phyloP scores from a whole-genome alignment of 2,888 invertebrate genomes.

The Leucophenga maculata region DNA sequence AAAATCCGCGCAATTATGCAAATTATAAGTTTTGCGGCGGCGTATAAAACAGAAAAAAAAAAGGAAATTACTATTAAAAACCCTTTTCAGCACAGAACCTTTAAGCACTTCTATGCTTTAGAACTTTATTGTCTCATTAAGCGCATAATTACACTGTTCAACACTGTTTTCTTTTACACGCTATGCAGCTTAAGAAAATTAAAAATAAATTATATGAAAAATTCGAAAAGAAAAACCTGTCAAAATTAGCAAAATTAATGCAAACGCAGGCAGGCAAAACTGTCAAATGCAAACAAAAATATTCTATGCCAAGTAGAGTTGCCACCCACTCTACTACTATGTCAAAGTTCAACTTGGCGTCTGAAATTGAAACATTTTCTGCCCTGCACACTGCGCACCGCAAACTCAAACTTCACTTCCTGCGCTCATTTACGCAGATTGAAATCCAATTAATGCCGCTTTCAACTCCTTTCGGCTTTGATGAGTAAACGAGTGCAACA shows the following conservation, averaged over 20 bases:
- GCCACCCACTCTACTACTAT: background rate
- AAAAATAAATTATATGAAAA: slow-evolving; percentile 25
- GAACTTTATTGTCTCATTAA: slow-evolving; percentile 62
- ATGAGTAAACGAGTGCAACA: slow-evolving; percentile 16
- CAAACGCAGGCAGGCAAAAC: slow-evolving; percentile 52
- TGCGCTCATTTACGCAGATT: slow-evolving; percentile 43
- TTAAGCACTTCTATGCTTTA: background rate
- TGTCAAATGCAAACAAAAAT: slow-evolving; percentile 42
- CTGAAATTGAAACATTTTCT: slow-evolving; percentile 59
- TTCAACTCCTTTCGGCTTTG: slow-evolving; percentile 15
- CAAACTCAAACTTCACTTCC: background rate
- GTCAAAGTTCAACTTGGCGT: slow-evolving; percentile 6
- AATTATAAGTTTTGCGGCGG: slow-evolving; percentile 41
- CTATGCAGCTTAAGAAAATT: slow-evolving; percentile 2
- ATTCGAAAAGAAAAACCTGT: slow-evolving; percentile 43
- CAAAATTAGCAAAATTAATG: slow-evolving; percentile 62
- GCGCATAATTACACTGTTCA: slow-evolving; percentile 58
- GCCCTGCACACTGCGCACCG: too few relatives aligned
- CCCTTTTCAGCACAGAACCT: background rate
- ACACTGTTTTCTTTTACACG: slow-evolving; percentile 22
- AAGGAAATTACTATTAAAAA: background rate
- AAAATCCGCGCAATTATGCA: slow-evolving; percentile 60
- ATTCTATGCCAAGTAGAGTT: background rate
- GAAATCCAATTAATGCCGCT: slow-evolving; percentile 62
- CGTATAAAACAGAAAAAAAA: background rate